Conservation (phyloP, 2,113 vertebrate genomes). For the Neolamprologus modestus region DNA sequence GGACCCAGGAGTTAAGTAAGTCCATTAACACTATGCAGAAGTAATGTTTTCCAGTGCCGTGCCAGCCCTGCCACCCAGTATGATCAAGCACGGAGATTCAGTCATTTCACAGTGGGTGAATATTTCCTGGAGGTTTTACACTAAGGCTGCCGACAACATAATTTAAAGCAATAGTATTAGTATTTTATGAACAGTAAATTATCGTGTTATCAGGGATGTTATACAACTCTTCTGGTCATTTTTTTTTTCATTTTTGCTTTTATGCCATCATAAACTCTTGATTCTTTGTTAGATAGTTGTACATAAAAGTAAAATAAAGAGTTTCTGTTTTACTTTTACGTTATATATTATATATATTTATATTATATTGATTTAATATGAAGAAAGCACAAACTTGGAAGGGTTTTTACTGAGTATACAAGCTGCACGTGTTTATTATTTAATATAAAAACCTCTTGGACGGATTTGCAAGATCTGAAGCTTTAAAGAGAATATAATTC, state of each 20-base stretch:
- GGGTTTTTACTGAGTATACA: background rate
- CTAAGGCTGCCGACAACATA: background rate
- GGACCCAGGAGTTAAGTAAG: slow-evolving; percentile 67
- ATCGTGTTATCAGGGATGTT: background rate
- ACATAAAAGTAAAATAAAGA: background rate
- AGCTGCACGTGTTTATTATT: background rate
- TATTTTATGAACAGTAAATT: slow-evolving; percentile 1
- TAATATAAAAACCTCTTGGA: background rate
- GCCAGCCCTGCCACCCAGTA: slow-evolving; percentile 62
- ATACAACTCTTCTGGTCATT: background rate
- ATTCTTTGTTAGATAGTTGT: background rate
- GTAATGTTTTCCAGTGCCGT: slow-evolving; percentile 55
- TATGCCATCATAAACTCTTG: background rate
- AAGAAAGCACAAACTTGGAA: background rate
- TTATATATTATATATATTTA: background rate
- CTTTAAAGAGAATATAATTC: background rate
- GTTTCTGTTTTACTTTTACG: background rate
- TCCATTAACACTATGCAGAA: slow-evolving; percentile 68
- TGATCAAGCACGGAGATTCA: slow-evolving; percentile 30
- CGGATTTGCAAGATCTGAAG: background rate
- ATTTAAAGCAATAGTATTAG: background rate
- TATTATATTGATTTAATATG: background rate
- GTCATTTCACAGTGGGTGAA: slow-evolving; percentile 43
- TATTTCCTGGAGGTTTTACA: slow-evolving; percentile 31
- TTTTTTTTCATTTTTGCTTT: background rate